A percentile compares a stretch with the other conserved stretches of the same genome.
Evolutionary conservation across 2,113 vertebrate species (phyloP).

Genomic region (Puffinus mauretanicus): DNA sequence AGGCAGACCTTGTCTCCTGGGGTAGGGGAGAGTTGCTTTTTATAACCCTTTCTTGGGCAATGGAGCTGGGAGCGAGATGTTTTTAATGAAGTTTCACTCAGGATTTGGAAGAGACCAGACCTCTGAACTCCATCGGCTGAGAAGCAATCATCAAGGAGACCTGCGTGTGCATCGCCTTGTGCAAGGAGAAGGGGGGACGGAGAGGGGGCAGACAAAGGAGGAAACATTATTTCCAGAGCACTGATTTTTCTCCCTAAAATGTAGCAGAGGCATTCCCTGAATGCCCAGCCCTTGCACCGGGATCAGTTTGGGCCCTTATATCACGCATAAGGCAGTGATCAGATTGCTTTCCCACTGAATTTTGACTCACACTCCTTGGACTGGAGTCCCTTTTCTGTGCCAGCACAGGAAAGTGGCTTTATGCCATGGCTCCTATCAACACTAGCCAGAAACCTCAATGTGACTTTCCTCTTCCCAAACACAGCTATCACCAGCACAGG

Average conservation of each 20-base stretch:
- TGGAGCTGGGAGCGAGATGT: background rate
- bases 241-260: background rate
- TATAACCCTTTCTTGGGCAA: conserved; percentile 30
- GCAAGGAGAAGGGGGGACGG: background rate
- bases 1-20: background rate
- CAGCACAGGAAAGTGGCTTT: background rate
- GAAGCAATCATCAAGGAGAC: background rate
- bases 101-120: background rate
- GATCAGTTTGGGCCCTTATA: rapidly evolving
- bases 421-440: background rate
- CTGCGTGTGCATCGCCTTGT: background rate
- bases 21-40: background rate
- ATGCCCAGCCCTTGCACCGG: background rate
- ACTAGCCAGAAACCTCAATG: conserved; percentile 57
- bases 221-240: background rate
- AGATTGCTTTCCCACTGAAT: background rate
- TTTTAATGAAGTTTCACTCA: background rate
- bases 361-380: background rate
- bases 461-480: conserved; percentile 67
- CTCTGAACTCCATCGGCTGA: background rate
- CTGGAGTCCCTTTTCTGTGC: background rate
- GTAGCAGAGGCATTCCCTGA: background rate
- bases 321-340: rapidly evolving
- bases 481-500: background rate
- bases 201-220: background rate